These are phyloP conservation scores for Unio pictorum DNA, from an alignment of 2,888 invertebrate species.

Conservation along the genomic window DNA sequence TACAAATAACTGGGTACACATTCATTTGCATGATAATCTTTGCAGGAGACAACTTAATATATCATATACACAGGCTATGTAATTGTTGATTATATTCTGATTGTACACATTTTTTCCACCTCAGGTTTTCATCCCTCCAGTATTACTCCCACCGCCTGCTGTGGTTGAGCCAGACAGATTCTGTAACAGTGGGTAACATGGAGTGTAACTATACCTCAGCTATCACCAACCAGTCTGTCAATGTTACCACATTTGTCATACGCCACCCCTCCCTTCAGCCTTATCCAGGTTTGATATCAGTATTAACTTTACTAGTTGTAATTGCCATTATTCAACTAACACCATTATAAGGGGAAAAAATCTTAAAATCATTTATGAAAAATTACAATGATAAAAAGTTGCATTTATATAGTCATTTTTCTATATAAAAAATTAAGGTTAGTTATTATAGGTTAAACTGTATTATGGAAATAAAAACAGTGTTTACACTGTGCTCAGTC, in stretches of 20 bases:
- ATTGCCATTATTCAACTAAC: background rate
- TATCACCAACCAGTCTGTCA: slow-evolving; percentile 68
- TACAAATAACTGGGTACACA: too few relatives aligned
- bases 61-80: background rate
- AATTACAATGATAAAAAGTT: background rate
- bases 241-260: slow-evolving; percentile 79
- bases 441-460: too few relatives aligned
- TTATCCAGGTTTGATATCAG: slow-evolving; percentile 74
- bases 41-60: too few relatives aligned
- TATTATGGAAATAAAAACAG: too few relatives aligned
- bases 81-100: background rate
- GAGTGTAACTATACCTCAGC: slow-evolving; percentile 82
- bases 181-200: slow-evolving; percentile 84
- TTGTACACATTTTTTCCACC: slow-evolving; percentile 2
- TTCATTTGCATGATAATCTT: too few relatives aligned
- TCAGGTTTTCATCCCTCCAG: slow-evolving; percentile 71
- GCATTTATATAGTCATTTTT: too few relatives aligned
- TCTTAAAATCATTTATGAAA: background rate
- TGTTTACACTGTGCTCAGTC: too few relatives aligned
- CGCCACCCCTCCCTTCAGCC: slow-evolving; percentile 78
- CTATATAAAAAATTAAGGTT: too few relatives aligned
- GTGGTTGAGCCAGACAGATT: slow-evolving; percentile 85
- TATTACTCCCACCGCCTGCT: slow-evolving; percentile 87
- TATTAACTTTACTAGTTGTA: background rate
- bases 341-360: background rate